Evolutionary conservation across 2,113 vertebrate genomes (phyloP).

Genomic region (Cebidichthys violaceus): DNA sequence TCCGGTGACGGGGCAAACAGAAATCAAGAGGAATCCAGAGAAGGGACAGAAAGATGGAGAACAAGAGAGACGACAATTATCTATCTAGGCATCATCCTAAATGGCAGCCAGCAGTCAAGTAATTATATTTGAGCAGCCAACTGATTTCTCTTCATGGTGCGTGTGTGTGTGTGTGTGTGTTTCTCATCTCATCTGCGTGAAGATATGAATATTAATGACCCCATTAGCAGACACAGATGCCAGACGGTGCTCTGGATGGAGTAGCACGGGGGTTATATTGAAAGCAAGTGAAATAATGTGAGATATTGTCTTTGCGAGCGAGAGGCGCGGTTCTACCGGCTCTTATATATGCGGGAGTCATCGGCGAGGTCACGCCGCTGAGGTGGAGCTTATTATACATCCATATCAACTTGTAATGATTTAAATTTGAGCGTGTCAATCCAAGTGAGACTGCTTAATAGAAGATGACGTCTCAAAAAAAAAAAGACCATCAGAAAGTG

Average conservation of each 20-base stretch:
- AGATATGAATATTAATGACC: slow-evolving; percentile 79
- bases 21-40: slow-evolving; percentile 15
- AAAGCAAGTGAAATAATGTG: slow-evolving; percentile 60
- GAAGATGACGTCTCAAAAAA: slow-evolving; percentile 43
- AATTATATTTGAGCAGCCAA: slow-evolving; percentile 77
- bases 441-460: slow-evolving; percentile 54
- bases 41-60: slow-evolving; percentile 15
- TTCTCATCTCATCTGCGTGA: slow-evolving; percentile 66
- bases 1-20: neutral
- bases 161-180: slow-evolving; percentile 31
- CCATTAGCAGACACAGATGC: slow-evolving; percentile 73
- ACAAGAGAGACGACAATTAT: slow-evolving; percentile 50
- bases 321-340: slow-evolving; percentile 40
- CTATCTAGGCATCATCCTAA: slow-evolving; percentile 57
- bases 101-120: slow-evolving; percentile 73
- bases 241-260: slow-evolving; percentile 64
- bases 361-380: slow-evolving; percentile 38
- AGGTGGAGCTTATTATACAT: slow-evolving; percentile 61
- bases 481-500: slow-evolving; percentile 31
- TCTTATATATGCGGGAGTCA: slow-evolving; percentile 46
- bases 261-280: slow-evolving; percentile 58
- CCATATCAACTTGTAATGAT: slow-evolving; percentile 54
- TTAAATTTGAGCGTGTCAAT: slow-evolving; percentile 52
- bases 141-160: slow-evolving; percentile 65
- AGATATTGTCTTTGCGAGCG: slow-evolving; percentile 51